Conservation (phyloP, 2,888 invertebrate species). For the Aspidiotus rigidus region DNA sequence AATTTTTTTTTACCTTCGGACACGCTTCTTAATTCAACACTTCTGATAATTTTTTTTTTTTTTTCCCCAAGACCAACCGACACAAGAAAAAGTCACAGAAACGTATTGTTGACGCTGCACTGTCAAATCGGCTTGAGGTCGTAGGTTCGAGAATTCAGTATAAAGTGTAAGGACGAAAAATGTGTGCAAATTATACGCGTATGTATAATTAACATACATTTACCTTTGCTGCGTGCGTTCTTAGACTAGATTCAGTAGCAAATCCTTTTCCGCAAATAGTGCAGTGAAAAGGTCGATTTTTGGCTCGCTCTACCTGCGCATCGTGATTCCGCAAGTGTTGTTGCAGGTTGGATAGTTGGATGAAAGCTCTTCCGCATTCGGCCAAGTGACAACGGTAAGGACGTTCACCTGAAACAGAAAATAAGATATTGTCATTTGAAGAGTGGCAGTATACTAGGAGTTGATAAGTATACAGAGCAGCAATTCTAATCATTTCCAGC, state of each 20-base stretch:
- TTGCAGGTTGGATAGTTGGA: conserved; percentile 90
- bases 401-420: conserved; percentile 64
- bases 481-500: no score
- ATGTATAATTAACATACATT: conserved; percentile 44
- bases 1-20: conserved; percentile 21
- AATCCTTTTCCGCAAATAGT: conserved; percentile 94
- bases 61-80: neutral
- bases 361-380: conserved; percentile 91
- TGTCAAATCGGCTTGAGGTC: no score
- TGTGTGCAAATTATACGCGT: no score
- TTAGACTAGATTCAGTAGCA: conserved; percentile 87
- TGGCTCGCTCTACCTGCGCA: conserved; percentile 87
- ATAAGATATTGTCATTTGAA: no score
- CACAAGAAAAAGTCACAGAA: no score
- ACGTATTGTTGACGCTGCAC: no score
- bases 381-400: conserved; percentile 95
- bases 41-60: conserved; percentile 10
- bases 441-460: no score
- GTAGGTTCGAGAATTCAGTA: no score
- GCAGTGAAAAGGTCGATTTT: conserved; percentile 91
- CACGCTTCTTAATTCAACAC: conserved; percentile 17
- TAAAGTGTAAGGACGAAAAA: no score
- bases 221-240: conserved; percentile 96
- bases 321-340: conserved; percentile 94
- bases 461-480: no score